These are phyloP conservation scores for Adelphocoris suturalis DNA, from an alignment of 2,888 invertebrate genomes.

Conservation along the genomic window DNA sequence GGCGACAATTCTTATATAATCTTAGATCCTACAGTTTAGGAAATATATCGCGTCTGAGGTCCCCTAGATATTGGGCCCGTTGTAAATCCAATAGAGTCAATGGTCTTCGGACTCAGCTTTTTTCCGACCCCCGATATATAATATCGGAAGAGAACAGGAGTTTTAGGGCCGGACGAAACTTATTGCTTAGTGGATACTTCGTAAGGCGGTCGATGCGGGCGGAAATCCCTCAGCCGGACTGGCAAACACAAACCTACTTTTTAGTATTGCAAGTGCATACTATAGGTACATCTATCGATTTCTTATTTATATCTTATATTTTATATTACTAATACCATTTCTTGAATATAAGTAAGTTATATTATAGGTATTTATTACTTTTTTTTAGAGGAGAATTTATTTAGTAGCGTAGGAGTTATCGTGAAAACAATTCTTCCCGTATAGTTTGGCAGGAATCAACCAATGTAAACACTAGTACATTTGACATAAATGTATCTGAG, in stretches of 20 bases:
- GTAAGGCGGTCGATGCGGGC: background rate
- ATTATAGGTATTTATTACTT: too few relatives aligned
- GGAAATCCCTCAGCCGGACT: background rate
- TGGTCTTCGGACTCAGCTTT: conserved; percentile 28
- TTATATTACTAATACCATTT: too few relatives aligned
- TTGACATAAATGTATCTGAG: too few relatives aligned
- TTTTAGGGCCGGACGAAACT: conserved; percentile 14
- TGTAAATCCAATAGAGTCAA: background rate
- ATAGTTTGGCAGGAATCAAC: too few relatives aligned
- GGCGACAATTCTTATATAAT: background rate
- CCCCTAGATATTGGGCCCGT: background rate
- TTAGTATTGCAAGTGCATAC: background rate
- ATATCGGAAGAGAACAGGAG: conserved; percentile 20
- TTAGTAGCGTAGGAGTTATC: too few relatives aligned
- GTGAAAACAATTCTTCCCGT: too few relatives aligned
- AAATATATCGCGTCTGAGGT: conserved; percentile 3
- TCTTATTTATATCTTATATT: too few relatives aligned
- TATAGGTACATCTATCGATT: too few relatives aligned
- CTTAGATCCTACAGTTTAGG: background rate
- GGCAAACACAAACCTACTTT: background rate
- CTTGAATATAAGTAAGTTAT: too few relatives aligned
- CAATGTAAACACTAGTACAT: too few relatives aligned
- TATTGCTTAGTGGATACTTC: conserved; percentile 6
- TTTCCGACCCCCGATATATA: conserved; percentile 4
- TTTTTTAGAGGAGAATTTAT: too few relatives aligned